A percentile compares a stretch with the other conserved stretches of the same genome.
phyloP scores from a whole-genome alignment of 1,140 invertebrate species.

The Euura lappo region DNA sequence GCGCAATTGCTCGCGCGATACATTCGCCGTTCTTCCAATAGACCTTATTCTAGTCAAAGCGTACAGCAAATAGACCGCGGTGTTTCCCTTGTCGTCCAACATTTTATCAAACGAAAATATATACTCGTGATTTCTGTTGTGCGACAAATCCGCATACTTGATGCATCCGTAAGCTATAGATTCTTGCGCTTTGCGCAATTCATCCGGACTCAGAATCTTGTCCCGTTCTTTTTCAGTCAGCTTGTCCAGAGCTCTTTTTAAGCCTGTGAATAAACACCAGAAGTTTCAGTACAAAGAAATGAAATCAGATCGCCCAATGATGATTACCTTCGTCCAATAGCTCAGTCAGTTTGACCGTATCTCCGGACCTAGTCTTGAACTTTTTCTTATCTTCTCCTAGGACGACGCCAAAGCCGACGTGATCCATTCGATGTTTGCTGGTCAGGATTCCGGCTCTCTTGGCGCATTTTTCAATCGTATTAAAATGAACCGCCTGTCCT shows the following conservation, averaged over 20 bases:
- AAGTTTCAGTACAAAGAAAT: background rate
- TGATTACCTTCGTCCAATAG: slow-evolving; percentile 89
- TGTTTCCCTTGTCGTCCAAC: slow-evolving; percentile 99
- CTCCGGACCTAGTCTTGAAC: slow-evolving; percentile 98
- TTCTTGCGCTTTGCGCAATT: slow-evolving; percentile 85
- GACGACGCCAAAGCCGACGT: slow-evolving; percentile 96
- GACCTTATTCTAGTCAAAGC: slow-evolving; percentile 93
- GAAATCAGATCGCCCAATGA: background rate
- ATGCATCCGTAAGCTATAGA: slow-evolving; percentile 98
- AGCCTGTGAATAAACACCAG: slow-evolving; percentile 58
- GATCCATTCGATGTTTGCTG: slow-evolving; percentile 76
- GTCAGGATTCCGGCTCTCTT: slow-evolving; percentile 74
- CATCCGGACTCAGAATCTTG: slow-evolving; percentile 82
- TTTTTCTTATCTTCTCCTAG: slow-evolving; percentile 99
- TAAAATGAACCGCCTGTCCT: slow-evolving; percentile 89
- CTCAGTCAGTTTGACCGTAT: slow-evolving; percentile 89
- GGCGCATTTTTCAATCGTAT: slow-evolving; percentile 76
- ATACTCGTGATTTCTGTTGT: slow-evolving; percentile 94
- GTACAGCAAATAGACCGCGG: slow-evolving; percentile 97
- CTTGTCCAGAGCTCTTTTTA: slow-evolving; percentile 84
- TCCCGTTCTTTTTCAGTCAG: slow-evolving; percentile 91
- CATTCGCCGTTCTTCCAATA: slow-evolving; percentile 82
- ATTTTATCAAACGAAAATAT: slow-evolving; percentile 99
- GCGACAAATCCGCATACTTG: slow-evolving; percentile 96
- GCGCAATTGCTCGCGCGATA: slow-evolving; percentile 65